phyloP scores from a whole-genome alignment of 1,140 invertebrate species.

The Magallana ariakensis region DNA sequence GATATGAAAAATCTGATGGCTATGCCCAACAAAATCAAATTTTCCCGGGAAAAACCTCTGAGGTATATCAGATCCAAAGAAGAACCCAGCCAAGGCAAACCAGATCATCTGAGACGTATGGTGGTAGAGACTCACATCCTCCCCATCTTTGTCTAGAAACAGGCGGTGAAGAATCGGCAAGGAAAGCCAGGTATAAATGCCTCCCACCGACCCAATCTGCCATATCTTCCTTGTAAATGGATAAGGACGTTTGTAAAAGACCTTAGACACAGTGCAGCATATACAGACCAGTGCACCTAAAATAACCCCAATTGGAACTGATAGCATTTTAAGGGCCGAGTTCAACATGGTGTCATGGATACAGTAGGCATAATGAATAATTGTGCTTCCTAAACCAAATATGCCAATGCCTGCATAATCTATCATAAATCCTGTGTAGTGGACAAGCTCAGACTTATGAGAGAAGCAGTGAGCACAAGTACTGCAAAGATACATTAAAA shows the following conservation, averaged over 20 bases:
- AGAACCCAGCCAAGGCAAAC: constrained; percentile 75
- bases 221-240: constrained; percentile 76
- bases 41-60: constrained; percentile 76
- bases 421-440: constrained; percentile 78
- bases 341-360: constrained; percentile 66
- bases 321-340: constrained; percentile 60
- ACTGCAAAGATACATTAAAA: constrained; percentile 75
- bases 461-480: constrained; percentile 76
- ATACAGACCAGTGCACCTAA: constrained; percentile 70
- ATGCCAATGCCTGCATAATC: constrained; percentile 79
- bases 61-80: constrained; percentile 78
- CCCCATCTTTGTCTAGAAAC: constrained; percentile 54
- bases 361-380: constrained; percentile 76
- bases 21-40: constrained; percentile 78
- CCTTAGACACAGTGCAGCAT: constrained; percentile 74
- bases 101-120: constrained; percentile 76
- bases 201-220: constrained; percentile 74
- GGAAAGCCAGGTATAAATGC: constrained; percentile 75
- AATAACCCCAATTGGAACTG: constrained; percentile 69
- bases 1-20: constrained; percentile 78
- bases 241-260: constrained; percentile 74
- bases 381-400: constrained; percentile 77
- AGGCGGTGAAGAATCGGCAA: constrained; percentile 74
- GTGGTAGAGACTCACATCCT: constrained; percentile 70
- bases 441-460: constrained; percentile 74